Evolutionary conservation across 2,113 vertebrate genomes (phyloP), one percentile per base, ranked within the genome.

Genomic region (Lamprologus tigripictilis): DNA sequence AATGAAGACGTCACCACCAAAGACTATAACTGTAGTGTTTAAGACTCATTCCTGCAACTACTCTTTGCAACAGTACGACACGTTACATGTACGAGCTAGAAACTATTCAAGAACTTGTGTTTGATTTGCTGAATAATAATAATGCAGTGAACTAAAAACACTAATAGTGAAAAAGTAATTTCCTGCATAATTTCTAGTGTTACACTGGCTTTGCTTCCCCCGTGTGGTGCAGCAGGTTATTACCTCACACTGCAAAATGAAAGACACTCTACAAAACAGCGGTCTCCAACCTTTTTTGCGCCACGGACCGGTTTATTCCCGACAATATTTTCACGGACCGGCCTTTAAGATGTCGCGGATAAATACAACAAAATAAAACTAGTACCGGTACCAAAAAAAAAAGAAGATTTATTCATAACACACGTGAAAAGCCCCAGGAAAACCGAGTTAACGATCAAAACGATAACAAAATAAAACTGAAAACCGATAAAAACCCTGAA

Each of bases 361-460:
- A 47, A 47, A 47, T 16, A 47, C 45, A 47, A 47, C 45, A 47
- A 47, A 47, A 47, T 47, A 47, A 47, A 47, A 47, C 42, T 4
- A 16, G 42, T 47, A 47, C 42, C 6, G 1, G 14, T 47, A 47
- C 42, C 0, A 1, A 47, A 16, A 47, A 45, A 40, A 42, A 42
- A 12, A 42, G 1, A 42, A 13, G 5, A 42, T 42, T 42, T 42
- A 42, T 42, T 42, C 40, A 16, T 47, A 47, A 16, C 45, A 47
- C 45, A 47, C 14, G 1, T 16, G 45, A 47, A 47, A 47, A 47
- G 42, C 16, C 42, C 42, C 42, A 16, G 42, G 14, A 47, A 47
- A 47, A 16, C 42, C 0, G 14, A 47, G 42, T 16, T 0, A 45
- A 45, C 6, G 4, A 47, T 47, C 0, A 47, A 47, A 47, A 47